A percentile compares a stretch with the other conserved stretches of the same genome.
phyloP scores from a whole-genome alignment of 2,113 vertebrate species.

The Shinisaurus crocodilurus region DNA sequence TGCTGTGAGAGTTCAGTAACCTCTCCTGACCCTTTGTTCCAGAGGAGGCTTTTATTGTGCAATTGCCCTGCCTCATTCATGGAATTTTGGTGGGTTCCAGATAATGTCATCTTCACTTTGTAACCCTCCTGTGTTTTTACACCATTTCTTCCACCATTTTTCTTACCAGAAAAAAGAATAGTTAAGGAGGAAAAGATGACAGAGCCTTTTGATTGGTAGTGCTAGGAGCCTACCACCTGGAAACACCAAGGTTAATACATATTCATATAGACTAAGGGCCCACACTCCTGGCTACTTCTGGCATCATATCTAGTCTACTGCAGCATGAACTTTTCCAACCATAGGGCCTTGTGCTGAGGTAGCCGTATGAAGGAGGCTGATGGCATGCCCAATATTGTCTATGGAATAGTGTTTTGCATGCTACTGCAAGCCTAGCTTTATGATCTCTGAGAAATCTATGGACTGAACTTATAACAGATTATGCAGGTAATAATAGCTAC shows the following conservation, averaged over 20 bases:
- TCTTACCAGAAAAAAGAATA: no score
- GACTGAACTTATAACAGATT: conserved; percentile 28
- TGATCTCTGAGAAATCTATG: neutral
- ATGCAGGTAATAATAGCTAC: neutral
- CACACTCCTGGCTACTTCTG: neutral
- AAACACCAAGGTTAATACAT: neutral
- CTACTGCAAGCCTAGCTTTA: neutral
- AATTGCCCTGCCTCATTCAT: no score
- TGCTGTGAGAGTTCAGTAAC: neutral
- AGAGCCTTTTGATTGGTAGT: no score
- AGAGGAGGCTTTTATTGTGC: no score
- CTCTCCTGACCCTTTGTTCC: no score
- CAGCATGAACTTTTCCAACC: neutral
- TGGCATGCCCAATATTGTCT: neutral
- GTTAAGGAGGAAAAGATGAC: no score
- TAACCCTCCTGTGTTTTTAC: no score
- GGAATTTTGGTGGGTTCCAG: no score
- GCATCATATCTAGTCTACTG: neutral
- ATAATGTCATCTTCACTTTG: no score
- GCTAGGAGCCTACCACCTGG: no score
- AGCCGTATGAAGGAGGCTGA: neutral
- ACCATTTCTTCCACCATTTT: no score
- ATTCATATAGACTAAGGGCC: neutral
- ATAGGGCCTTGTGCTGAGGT: neutral
- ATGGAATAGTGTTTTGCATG: neutral